Percentiles rank a stretch among this genome's conserved stretches.
Evolutionary conservation across 2,888 invertebrate genomes (phyloP).

Genomic region (Sinelater perroti): DNA sequence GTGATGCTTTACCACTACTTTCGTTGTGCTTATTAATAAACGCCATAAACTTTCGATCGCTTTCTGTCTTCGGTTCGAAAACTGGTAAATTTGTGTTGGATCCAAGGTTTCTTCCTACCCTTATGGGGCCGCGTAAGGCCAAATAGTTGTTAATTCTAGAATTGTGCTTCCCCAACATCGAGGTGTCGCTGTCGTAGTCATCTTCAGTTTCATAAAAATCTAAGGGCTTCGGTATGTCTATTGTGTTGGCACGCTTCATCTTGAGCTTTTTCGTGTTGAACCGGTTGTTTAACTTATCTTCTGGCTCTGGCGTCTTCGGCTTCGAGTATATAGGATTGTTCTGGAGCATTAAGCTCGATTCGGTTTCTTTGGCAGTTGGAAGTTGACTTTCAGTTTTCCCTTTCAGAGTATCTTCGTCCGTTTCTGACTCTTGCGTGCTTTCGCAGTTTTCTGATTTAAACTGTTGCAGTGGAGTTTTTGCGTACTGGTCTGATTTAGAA

Average conservation of each 20-base stretch:
- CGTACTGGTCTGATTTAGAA: conserved; percentile 47
- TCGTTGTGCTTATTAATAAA: conserved; percentile 80
- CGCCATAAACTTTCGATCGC: conserved; percentile 84
- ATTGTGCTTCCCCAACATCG: conserved; percentile 53
- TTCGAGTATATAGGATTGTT: conserved; percentile 54
- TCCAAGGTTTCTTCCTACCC: conserved; percentile 62
- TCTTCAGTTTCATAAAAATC: conserved; percentile 61
- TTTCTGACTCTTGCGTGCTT: conserved; percentile 46
- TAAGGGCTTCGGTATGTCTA: conserved; percentile 82
- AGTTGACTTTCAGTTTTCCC: conserved; percentile 12
- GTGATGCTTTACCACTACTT: conserved; percentile 48
- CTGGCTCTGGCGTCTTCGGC: conserved; percentile 32
- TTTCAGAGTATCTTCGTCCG: conserved; percentile 51
- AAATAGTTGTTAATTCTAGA: conserved; percentile 57
- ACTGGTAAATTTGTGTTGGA: conserved; percentile 65
- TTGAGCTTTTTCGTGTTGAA: conserved; percentile 74
- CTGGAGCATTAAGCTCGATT: conserved; percentile 43
- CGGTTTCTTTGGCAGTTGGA: not conserved
- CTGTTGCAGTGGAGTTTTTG: conserved; percentile 11
- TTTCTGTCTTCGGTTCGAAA: conserved; percentile 84
- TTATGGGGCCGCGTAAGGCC: conserved; percentile 67
- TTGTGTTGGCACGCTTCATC: conserved; percentile 89
- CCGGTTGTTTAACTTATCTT: conserved; percentile 53
- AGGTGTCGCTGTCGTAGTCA: conserved; percentile 60
- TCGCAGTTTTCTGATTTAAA: conserved; percentile 25